phyloP scores from a whole-genome alignment of 2,888 invertebrate genomes.

The Asteroscopus sphinx region DNA sequence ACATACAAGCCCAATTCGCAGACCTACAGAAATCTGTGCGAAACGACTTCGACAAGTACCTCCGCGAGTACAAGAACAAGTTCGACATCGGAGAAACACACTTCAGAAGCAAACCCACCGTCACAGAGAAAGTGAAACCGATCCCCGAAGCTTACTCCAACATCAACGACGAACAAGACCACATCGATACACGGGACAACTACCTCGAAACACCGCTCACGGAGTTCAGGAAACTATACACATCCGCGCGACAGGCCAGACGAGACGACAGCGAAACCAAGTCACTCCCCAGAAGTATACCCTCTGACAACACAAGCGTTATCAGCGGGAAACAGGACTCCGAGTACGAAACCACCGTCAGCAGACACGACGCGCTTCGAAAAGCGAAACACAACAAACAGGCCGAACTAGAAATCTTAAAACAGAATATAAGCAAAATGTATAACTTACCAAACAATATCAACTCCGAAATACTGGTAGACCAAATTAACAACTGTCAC shows the following conservation, averaged over 20 bases:
- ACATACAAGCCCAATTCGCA: slow-evolving; percentile 32
- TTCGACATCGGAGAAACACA: slow-evolving; percentile 59
- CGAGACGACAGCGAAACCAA: slow-evolving; percentile 1
- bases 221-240: slow-evolving; percentile 81
- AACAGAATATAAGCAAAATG: slow-evolving; percentile 69
- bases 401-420: slow-evolving; percentile 68
- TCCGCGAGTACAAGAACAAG: slow-evolving; percentile 70
- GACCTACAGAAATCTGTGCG: slow-evolving; percentile 48
- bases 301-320: slow-evolving; percentile 3
- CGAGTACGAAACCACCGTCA: slow-evolving; percentile 8
- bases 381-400: slow-evolving; percentile 52
- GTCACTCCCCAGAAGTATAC: background rate
- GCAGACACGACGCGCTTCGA: slow-evolving; percentile 39
- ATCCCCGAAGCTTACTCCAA: slow-evolving; percentile 60
- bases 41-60: slow-evolving; percentile 71
- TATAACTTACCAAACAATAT: slow-evolving; percentile 61
- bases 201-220: slow-evolving; percentile 77
- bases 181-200: slow-evolving; percentile 44
- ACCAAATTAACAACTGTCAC: slow-evolving; percentile 1
- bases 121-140: slow-evolving; percentile 58
- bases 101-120: slow-evolving; percentile 64
- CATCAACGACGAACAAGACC: slow-evolving; percentile 27
- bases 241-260: slow-evolving; percentile 42
- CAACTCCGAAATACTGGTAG: slow-evolving; percentile 3
- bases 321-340: slow-evolving; percentile 7